A percentile compares a stretch with the other conserved stretches of the same genome.
Evolutionary conservation across 2,888 invertebrate species (phyloP).

Genomic region (Crematogaster levior): DNA sequence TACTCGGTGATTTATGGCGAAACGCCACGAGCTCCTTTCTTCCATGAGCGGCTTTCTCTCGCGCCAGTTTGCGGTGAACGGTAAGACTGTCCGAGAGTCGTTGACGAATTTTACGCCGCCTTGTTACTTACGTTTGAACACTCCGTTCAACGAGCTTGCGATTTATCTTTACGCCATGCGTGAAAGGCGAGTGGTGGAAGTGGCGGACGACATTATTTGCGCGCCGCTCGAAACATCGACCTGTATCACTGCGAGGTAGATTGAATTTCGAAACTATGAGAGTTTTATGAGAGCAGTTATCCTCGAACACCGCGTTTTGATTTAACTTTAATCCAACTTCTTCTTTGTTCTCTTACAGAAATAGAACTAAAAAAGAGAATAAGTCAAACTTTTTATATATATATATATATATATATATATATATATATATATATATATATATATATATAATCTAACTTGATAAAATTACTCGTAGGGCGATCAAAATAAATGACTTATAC

Average conservation of each 20-base stretch:
- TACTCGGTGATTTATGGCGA: constrained; percentile 64
- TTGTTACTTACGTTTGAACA: constrained; percentile 51
- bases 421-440: too few species aligned
- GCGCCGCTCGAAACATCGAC: constrained; percentile 28
- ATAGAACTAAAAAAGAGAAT: not conserved
- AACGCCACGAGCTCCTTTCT: constrained; percentile 32
- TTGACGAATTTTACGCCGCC: constrained; percentile 54
- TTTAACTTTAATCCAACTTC: constrained; percentile 15
- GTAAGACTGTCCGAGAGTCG: not conserved
- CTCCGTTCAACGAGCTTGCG: constrained; percentile 46
- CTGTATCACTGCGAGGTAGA: not conserved
- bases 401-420: not conserved
- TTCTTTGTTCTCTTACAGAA: constrained; percentile 12
- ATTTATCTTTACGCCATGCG: constrained; percentile 47
- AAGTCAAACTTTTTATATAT: not conserved
- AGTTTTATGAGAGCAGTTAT: not conserved
- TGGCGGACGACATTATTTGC: constrained; percentile 40
- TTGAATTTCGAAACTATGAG: constrained; percentile 12
- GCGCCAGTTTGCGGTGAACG: constrained; percentile 24
- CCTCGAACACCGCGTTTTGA: not conserved
- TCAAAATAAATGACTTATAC: not conserved
- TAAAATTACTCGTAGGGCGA: not conserved
- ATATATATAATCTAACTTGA: not conserved
- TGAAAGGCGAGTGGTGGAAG: constrained; percentile 18
- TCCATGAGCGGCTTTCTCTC: constrained; percentile 17